phyloP scores from a whole-genome alignment of 2,888 invertebrate species.

The Patella pellucida region DNA sequence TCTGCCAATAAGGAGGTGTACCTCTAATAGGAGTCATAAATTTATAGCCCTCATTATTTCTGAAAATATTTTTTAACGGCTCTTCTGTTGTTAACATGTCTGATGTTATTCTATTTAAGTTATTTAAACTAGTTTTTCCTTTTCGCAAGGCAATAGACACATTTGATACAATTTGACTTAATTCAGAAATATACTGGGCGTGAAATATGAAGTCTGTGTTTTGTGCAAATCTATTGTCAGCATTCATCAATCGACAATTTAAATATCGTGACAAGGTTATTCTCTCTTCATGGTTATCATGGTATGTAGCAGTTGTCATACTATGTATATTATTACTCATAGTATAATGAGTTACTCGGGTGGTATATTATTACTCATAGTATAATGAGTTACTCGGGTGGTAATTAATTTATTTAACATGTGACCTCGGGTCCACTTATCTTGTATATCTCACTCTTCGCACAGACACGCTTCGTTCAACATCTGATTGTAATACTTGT shows the following conservation, averaged over 20 bases:
- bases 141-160: constrained; percentile 29
- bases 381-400: too few species aligned
- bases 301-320: constrained; percentile 2
- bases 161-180: constrained; percentile 23
- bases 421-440: too few species aligned
- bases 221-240: constrained; percentile 24
- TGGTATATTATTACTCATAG: too few species aligned
- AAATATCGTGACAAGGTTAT: constrained; percentile 23
- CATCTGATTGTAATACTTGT: too few species aligned
- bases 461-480: too few species aligned
- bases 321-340: too few species aligned
- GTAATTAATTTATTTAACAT: too few species aligned
- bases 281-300: constrained; percentile 16
- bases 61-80: constrained; percentile 14
- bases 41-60: constrained; percentile 15
- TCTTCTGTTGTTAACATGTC: constrained; percentile 20
- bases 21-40: constrained; percentile 24
- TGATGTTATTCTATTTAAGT: constrained; percentile 19
- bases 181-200: constrained; percentile 29
- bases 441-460: too few species aligned
- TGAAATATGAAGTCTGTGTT: constrained; percentile 28
- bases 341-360: too few species aligned
- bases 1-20: constrained; percentile 25
- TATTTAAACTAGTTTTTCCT: neutral
- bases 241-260: constrained; percentile 21